A percentile compares a stretch with the other conserved stretches of the same genome.
Evolutionary conservation across 2,113 vertebrate genomes (phyloP).

Genomic region (Pseudois nayaur): DNA sequence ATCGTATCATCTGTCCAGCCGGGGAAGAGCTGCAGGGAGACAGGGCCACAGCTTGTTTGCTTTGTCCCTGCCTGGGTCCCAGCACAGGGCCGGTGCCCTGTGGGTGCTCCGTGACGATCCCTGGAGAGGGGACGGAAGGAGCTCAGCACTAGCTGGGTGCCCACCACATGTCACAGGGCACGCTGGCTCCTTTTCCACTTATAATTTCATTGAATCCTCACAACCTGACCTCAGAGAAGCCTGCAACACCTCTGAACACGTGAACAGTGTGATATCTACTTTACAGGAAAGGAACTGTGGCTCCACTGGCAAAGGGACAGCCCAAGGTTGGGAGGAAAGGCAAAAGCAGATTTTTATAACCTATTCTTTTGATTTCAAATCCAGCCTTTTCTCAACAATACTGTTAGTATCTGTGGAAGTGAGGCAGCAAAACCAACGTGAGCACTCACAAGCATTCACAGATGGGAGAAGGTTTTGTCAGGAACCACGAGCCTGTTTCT

Average conservation of each 20-base stretch:
- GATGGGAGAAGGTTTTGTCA: accelerated
- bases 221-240: not conserved
- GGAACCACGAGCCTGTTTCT: not conserved
- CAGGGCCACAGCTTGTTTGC: accelerated
- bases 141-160: accelerated
- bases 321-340: not conserved
- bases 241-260: no score
- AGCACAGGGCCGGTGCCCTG: accelerated
- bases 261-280: no score
- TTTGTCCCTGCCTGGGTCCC: not conserved
- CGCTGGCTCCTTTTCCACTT: not conserved
- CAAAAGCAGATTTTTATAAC: not conserved
- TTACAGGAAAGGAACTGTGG: not conserved
- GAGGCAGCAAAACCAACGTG: accelerated
- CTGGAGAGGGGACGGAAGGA: not conserved
- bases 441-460: accelerated
- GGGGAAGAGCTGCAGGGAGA: not conserved
- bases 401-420: not conserved
- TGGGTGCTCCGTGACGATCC: accelerated
- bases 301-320: not conserved
- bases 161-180: accelerated
- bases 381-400: not conserved
- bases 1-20: not conserved
- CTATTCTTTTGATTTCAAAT: not conserved
- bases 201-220: not conserved